phyloP scores from a whole-genome alignment of 2,888 invertebrate species.

The Apodemia mormo region DNA sequence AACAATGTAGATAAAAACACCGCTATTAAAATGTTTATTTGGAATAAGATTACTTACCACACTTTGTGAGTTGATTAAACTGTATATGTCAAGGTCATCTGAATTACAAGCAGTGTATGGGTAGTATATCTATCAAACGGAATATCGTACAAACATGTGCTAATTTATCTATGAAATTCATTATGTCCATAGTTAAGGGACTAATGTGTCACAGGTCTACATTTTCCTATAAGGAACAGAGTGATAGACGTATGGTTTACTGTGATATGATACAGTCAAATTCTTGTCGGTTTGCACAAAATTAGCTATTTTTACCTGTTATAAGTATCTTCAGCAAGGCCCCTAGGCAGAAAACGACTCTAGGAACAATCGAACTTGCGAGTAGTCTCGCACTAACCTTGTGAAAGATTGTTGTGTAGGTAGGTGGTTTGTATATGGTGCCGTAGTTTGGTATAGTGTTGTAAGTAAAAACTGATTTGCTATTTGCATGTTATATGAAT shows the following conservation, averaged over 20 bases:
- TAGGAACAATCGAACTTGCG: too few species aligned
- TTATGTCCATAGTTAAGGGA: neutral
- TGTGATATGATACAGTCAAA: neutral
- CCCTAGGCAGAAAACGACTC: neutral
- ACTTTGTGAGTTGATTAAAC: constrained; percentile 13
- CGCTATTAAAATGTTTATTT: constrained; percentile 12
- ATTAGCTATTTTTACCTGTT: too few species aligned
- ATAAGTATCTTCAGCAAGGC: too few species aligned
- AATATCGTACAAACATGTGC: neutral
- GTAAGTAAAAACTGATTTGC: too few species aligned
- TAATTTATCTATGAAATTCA: too few species aligned
- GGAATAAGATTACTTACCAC: constrained; percentile 10
- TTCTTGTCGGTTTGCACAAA: too few species aligned
- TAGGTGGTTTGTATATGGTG: constrained; percentile 1
- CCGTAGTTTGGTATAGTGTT: neutral
- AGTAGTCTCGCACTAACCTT: too few species aligned
- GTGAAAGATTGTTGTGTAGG: too few species aligned
- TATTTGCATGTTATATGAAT: too few species aligned
- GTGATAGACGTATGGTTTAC: neutral
- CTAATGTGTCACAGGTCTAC: neutral
- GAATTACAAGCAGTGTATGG: constrained; percentile 11
- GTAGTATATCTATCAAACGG: constrained; percentile 1
- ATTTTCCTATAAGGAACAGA: neutral
- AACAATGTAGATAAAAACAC: constrained; percentile 10
- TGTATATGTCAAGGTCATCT: constrained; percentile 14